A percentile compares a stretch with the other conserved stretches of the same genome.
phyloP scores from a whole-genome alignment of 2,888 invertebrate species.

The Acleris emargana region DNA sequence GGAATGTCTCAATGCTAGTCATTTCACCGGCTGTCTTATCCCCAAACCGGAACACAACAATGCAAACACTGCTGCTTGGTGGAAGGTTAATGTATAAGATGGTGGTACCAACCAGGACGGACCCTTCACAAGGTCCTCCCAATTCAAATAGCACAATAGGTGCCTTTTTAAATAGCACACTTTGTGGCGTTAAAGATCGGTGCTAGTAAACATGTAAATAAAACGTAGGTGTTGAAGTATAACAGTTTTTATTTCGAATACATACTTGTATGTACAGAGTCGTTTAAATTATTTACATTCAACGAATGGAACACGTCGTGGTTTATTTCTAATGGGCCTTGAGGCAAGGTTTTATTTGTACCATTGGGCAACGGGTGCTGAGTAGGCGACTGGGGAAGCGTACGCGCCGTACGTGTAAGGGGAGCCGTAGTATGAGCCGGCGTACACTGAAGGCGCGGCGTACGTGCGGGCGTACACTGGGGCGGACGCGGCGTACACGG shows the following conservation, averaged over 20 bases:
- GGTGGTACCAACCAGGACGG: too few relatives aligned
- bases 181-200: neutral
- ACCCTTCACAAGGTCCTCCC: too few relatives aligned
- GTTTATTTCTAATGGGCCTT: slow-evolving; percentile 44
- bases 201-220: slow-evolving; percentile 1
- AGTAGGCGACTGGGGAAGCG: slow-evolving; percentile 50
- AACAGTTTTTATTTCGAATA: slow-evolving; percentile 38
- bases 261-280: slow-evolving; percentile 52
- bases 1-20: too few relatives aligned
- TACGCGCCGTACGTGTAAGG: slow-evolving; percentile 34
- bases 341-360: slow-evolving; percentile 45
- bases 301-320: slow-evolving; percentile 56
- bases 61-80: too few relatives aligned
- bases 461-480: slow-evolving; percentile 39
- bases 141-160: too few relatives aligned
- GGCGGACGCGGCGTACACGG: slow-evolving; percentile 37
- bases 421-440: slow-evolving; percentile 38
- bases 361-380: slow-evolving; percentile 69
- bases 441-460: slow-evolving; percentile 41
- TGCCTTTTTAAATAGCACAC: too few relatives aligned
- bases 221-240: slow-evolving; percentile 11
- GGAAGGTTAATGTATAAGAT: too few relatives aligned
- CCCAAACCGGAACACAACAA: too few relatives aligned
- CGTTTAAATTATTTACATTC: slow-evolving; percentile 57
- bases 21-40: too few relatives aligned